A percentile compares a stretch with the other conserved stretches of the same genome.
These are phyloP conservation scores for Aeoliscus strigatus DNA, from an alignment of 2,797 vertebrate species.

Conservation along the genomic window DNA sequence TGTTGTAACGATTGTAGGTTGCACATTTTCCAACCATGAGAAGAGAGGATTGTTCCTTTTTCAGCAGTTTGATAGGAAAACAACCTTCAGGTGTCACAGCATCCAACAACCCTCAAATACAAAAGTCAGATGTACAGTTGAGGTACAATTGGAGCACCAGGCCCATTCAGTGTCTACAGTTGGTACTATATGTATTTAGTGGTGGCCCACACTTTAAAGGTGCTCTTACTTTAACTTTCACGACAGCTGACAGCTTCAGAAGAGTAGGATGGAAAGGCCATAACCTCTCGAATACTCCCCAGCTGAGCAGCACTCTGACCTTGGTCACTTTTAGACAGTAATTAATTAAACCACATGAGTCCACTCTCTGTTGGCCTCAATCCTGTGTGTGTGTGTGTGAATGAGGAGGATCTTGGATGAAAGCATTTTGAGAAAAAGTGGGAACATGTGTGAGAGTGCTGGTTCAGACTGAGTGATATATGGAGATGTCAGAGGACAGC, in stretches of 20 bases:
- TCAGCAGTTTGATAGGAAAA: no score
- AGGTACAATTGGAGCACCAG: no score
- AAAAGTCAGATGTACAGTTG: no score
- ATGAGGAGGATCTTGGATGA: neutral
- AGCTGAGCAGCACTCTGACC: slow-evolving; percentile 59
- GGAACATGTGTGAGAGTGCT: slow-evolving; percentile 17
- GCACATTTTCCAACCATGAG: no score
- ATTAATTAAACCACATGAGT: slow-evolving; percentile 77
- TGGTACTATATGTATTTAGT: slow-evolving; percentile 3
- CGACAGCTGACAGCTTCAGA: slow-evolving; percentile 57
- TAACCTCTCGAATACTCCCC: slow-evolving; percentile 60
- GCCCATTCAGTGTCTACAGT: no score
- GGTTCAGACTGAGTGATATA: slow-evolving; percentile 56
- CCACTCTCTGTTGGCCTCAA: no score
- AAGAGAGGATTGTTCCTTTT: no score
- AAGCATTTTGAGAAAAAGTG: no score
- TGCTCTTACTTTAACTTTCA: slow-evolving; percentile 41
- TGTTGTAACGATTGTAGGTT: no score
- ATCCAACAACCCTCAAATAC: no score
- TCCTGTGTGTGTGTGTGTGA: slow-evolving; percentile 39
- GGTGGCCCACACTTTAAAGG: no score
- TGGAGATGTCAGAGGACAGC: slow-evolving; percentile 53
- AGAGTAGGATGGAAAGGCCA: slow-evolving; percentile 38
- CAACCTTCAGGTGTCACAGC: no score
- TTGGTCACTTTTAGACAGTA: slow-evolving; percentile 69